Percentiles rank a stretch among this genome's conserved stretches.
phyloP scores from a whole-genome alignment of 2,888 invertebrate genomes.

The Cybosia mesomella region DNA sequence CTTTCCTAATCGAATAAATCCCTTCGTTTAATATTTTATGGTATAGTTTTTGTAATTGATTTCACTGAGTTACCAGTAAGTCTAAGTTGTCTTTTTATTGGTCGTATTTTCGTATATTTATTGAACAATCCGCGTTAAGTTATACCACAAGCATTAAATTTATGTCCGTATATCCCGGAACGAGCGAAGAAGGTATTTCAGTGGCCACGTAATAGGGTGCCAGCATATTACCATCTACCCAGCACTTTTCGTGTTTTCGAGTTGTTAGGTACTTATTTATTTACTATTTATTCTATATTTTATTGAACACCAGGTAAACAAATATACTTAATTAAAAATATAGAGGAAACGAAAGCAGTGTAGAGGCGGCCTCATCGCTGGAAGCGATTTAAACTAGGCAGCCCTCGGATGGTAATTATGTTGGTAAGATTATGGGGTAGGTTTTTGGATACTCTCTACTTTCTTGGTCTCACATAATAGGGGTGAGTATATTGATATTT shows the following conservation, averaged over 20 bases:
- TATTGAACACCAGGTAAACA: no score
- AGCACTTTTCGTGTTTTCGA: neutral
- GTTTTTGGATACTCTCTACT: neutral
- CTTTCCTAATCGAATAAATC: slow-evolving; percentile 84
- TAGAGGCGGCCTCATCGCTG: no score
- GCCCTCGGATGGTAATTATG: no score
- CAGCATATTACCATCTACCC: neutral
- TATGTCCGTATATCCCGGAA: slow-evolving; percentile 13
- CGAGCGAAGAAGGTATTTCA: no score
- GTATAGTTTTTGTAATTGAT: slow-evolving; percentile 83
- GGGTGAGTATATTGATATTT: neutral
- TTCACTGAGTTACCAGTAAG: slow-evolving; percentile 70
- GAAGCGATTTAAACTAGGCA: no score
- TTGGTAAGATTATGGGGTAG: neutral
- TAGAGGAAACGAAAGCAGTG: no score
- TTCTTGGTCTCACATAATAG: no score
- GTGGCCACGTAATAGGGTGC: neutral
- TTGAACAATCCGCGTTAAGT: slow-evolving; percentile 32
- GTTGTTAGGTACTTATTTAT: neutral
- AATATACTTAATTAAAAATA: no score
- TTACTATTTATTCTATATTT: no score
- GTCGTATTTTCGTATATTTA: slow-evolving; percentile 51
- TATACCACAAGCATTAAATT: slow-evolving; percentile 29
- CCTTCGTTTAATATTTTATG: slow-evolving; percentile 79
- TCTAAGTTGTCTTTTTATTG: slow-evolving; percentile 60